Evolutionary conservation across 2,113 vertebrate genomes (phyloP), one percentile per base, ranked within the genome.

Genomic region (Otus sunia): DNA sequence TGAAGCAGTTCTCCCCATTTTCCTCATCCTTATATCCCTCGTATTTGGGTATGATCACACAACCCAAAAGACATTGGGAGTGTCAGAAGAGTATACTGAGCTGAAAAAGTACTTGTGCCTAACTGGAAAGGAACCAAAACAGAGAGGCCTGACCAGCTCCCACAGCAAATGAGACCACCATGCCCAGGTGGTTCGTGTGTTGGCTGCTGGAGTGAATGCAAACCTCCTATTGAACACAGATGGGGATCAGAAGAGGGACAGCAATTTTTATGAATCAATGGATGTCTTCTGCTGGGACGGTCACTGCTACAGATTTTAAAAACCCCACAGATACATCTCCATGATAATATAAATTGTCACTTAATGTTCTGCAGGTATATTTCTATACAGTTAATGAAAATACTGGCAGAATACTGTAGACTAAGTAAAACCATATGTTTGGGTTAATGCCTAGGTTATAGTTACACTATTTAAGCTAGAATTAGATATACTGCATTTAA

Each of bases 161-260:
- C 5, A 12, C 0, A 3, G 15, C 5, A 6, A 58, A 47, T n/a
- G 21, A 23, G 9, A 9, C 17, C 37, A 20, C 5, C 0, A 3
- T 29, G 37, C 12, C 63, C 9, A 17, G 9, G 1, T 32, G 9
- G 11, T 53, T 5, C 4, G 4, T 3, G 0, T 6, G 23, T 16
- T 47, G 17, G 19, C 17, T 67, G 25, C 27, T 74, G 80, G 15
- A 41, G 16, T 69, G n/a, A 39, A 37, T 6, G 8, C 7, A 77
- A 86, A 73, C 16, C 21, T 45, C 23, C 9, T 26, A 9, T 2
- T 68, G 22, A 74, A 34, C 12, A 29, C 1, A 9, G 15, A 4
- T 25, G 13, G 12, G 5, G 12, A 50, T 27, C 14, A 68, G 18
- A n/a, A 78, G 43, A 67, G 10, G 11, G 13, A 86, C 12, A 62